Conservation (phyloP, 2,888 invertebrate species). For the Schizotus pectinicornis region DNA sequence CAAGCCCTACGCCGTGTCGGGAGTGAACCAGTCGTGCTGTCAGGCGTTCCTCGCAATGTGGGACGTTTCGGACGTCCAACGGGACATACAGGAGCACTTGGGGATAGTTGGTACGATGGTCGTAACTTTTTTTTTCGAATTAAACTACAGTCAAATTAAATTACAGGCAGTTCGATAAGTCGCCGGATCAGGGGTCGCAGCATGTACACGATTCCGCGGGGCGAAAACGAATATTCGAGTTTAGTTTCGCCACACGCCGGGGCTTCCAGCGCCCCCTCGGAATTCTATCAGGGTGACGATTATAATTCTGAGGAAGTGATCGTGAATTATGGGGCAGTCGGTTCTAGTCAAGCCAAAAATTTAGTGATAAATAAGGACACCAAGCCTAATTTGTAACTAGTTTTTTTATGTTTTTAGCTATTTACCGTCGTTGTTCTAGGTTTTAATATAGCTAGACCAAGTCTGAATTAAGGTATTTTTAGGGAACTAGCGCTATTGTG, state of each 20-base stretch:
- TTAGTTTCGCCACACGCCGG: slow-evolving; percentile 46
- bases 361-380: background rate
- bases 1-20: slow-evolving; percentile 74
- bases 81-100: slow-evolving; percentile 91
- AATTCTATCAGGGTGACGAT: slow-evolving; percentile 49
- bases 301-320: slow-evolving; percentile 47
- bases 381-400: slow-evolving; percentile 7
- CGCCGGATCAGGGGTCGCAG: slow-evolving; percentile 78
- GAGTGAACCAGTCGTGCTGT: slow-evolving; percentile 64
- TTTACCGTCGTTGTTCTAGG: too few relatives aligned
- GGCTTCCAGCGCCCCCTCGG: slow-evolving; percentile 49
- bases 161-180: slow-evolving; percentile 74
- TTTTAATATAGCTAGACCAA: too few relatives aligned
- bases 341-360: slow-evolving; percentile 39
- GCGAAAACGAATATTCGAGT: slow-evolving; percentile 64
- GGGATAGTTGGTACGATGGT: slow-evolving; percentile 80
- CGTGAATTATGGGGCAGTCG: slow-evolving; percentile 52
- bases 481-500: too few relatives aligned
- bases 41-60: slow-evolving; percentile 90
- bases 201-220: slow-evolving; percentile 76
- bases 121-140: slow-evolving; percentile 8
- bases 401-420: background rate
- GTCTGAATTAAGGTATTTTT: too few relatives aligned
- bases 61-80: slow-evolving; percentile 94
- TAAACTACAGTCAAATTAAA: slow-evolving; percentile 8